Percentiles rank a stretch among this genome's conserved stretches.
Evolutionary conservation across 2,888 invertebrate species (phyloP).

Genomic region (Pseudoips prasinana): DNA sequence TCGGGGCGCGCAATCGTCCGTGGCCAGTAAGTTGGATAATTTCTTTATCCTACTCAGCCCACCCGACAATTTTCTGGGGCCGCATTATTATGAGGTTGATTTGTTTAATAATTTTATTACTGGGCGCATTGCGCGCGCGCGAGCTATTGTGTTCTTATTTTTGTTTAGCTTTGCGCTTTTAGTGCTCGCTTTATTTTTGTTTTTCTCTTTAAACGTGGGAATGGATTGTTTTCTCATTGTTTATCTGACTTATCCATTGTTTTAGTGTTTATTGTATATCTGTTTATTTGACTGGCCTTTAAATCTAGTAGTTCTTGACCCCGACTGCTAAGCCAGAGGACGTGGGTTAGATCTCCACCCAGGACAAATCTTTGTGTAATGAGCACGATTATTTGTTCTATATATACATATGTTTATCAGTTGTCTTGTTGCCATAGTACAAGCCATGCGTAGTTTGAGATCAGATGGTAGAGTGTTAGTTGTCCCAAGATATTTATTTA

Average conservation of each 20-base stretch:
- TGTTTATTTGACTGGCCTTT: conserved; percentile 11
- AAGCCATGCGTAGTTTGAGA: no score
- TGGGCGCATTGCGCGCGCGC: conserved; percentile 54
- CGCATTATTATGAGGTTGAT: conserved; percentile 79
- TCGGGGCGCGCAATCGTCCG: conserved; percentile 65
- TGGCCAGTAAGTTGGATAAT: conserved; percentile 74
- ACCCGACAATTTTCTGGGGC: conserved; percentile 78
- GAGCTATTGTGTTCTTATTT: conserved; percentile 52
- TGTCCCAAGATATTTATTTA: no score
- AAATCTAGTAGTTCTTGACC: no score
- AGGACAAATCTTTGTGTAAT: no score
- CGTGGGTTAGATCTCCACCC: no score
- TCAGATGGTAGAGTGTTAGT: no score
- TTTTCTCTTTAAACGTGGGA: conserved; percentile 40
- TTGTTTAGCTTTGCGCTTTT: conserved; percentile 51
- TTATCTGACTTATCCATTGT: conserved; percentile 34
- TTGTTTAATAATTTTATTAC: conserved; percentile 82
- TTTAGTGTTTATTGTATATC: conserved; percentile 31
- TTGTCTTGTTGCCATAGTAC: no score
- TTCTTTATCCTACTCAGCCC: conserved; percentile 75
- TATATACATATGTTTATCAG: no score
- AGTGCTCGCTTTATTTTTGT: conserved; percentile 38
- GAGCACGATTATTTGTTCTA: no score
- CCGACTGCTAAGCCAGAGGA: no score
- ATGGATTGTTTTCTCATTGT: conserved; percentile 43